These are phyloP conservation scores for Tinea semifulvella DNA, from an alignment of 2,888 invertebrate species.

Conservation along the genomic window DNA sequence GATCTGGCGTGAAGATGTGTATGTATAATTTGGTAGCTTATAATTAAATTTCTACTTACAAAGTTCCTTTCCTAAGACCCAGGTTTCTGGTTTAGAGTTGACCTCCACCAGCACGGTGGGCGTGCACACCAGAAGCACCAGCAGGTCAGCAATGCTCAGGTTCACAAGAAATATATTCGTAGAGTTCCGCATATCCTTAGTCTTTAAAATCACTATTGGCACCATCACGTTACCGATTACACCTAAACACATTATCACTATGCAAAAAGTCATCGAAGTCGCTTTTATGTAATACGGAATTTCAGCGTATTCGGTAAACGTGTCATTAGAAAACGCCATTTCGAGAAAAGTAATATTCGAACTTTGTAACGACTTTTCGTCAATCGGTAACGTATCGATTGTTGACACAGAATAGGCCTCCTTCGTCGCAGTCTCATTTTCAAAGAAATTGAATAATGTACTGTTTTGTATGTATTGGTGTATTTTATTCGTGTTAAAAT, in stretches of 20 bases:
- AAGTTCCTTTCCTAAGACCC: constrained; percentile 91
- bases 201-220: constrained; percentile 89
- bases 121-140: constrained; percentile 90
- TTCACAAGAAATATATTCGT: constrained; percentile 96
- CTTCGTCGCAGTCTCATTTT: constrained; percentile 5
- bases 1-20: too few species aligned
- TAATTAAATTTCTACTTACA: constrained; percentile 75
- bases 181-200: constrained; percentile 93
- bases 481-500: constrained; percentile 33
- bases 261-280: constrained; percentile 88
- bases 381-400: neutral
- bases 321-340: constrained; percentile 29
- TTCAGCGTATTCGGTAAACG: constrained; percentile 60
- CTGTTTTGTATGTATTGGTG: constrained; percentile 18
- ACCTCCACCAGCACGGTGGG: constrained; percentile 95
- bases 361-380: constrained; percentile 28
- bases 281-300: constrained; percentile 88
- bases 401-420: constrained; percentile 1
- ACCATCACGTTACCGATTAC: constrained; percentile 94
- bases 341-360: constrained; percentile 32
- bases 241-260: constrained; percentile 87
- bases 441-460: neutral
- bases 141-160: constrained; percentile 90
- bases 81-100: constrained; percentile 89
- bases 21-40: too few species aligned